Conservation (phyloP, 2,888 invertebrate genomes). For the Drosophila leonis region DNA sequence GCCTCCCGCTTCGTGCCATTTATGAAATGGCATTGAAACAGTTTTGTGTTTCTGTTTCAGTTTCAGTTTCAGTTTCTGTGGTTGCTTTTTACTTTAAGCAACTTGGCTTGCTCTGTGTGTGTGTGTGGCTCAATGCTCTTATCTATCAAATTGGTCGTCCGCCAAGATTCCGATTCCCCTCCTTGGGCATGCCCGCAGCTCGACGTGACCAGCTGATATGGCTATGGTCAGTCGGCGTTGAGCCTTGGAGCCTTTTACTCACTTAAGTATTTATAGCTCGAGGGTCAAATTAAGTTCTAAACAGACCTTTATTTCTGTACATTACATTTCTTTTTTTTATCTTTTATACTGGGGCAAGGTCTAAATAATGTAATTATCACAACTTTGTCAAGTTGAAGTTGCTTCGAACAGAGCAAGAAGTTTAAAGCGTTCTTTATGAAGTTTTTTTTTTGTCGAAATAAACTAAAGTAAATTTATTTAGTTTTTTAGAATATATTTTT, state of each 20-base stretch:
- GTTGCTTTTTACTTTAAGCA: slow-evolving; percentile 36
- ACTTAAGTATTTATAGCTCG: slow-evolving; percentile 73
- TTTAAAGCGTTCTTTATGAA: neutral
- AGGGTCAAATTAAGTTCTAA: slow-evolving; percentile 68
- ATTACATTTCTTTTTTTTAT: slow-evolving; percentile 8
- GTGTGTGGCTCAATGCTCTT: slow-evolving; percentile 63
- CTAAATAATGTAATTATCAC: slow-evolving; percentile 49
- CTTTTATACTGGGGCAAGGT: slow-evolving; percentile 10
- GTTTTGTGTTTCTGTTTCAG: slow-evolving; percentile 39
- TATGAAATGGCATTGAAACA: slow-evolving; percentile 80
- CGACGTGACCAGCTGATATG: slow-evolving; percentile 28
- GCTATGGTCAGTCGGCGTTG: slow-evolving; percentile 14
- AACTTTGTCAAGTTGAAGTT: slow-evolving; percentile 16
- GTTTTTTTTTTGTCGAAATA: neutral
- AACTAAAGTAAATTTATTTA: too few species aligned
- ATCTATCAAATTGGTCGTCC: slow-evolving; percentile 73
- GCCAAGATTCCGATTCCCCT: slow-evolving; percentile 45
- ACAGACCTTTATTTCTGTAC: slow-evolving; percentile 55
- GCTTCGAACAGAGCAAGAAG: neutral
- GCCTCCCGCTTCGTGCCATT: slow-evolving; percentile 46
- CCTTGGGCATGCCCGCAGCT: slow-evolving; percentile 1
- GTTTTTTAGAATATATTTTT: too few species aligned
- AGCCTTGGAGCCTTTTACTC: slow-evolving; percentile 20
- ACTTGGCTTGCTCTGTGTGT: neutral
- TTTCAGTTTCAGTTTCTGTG: slow-evolving; percentile 20